Evolutionary conservation across 2,888 invertebrate genomes (phyloP).

Genomic region (Xylota sylvarum): DNA sequence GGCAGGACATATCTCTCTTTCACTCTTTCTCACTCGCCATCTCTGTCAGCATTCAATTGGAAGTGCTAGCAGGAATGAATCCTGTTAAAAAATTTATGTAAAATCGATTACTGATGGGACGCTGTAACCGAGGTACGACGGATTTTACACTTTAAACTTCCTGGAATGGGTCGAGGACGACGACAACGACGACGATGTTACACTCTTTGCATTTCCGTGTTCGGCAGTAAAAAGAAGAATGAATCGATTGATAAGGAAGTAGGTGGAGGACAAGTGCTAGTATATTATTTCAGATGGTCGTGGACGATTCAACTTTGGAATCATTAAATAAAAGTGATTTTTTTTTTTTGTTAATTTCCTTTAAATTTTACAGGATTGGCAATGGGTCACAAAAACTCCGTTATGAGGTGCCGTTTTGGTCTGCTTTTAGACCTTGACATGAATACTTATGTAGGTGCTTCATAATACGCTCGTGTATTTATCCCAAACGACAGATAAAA

Average conservation of each 20-base stretch:
- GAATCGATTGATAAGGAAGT: conserved; percentile 49
- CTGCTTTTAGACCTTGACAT: not conserved
- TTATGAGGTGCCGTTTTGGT: not conserved
- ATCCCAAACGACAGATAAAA: not conserved
- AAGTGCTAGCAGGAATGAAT: conserved; percentile 58
- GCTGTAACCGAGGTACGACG: conserved; percentile 45
- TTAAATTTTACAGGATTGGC: not conserved
- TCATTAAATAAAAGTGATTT: conserved; percentile 18
- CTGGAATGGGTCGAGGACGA: conserved; percentile 19
- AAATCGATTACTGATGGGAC: conserved; percentile 61
- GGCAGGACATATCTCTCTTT: not conserved
- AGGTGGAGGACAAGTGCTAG: conserved; percentile 31
- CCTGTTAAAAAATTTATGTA: conserved; percentile 69
- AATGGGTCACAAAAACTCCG: not conserved
- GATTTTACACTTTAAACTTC: conserved; percentile 65
- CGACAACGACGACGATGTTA: conserved; percentile 36
- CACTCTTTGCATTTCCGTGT: conserved; percentile 53
- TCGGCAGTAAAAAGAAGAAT: conserved; percentile 10
- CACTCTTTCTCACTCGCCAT: not conserved
- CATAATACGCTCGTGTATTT: not conserved
- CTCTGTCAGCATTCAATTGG: conserved; percentile 31
- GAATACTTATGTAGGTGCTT: not conserved
- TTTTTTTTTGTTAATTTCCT: not conserved
- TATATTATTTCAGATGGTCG: conserved; percentile 28
- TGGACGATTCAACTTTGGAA: conserved; percentile 5